Evolutionary conservation across 2,113 vertebrate genomes (phyloP).

Genomic region (Neodontobutis hainanensis): DNA sequence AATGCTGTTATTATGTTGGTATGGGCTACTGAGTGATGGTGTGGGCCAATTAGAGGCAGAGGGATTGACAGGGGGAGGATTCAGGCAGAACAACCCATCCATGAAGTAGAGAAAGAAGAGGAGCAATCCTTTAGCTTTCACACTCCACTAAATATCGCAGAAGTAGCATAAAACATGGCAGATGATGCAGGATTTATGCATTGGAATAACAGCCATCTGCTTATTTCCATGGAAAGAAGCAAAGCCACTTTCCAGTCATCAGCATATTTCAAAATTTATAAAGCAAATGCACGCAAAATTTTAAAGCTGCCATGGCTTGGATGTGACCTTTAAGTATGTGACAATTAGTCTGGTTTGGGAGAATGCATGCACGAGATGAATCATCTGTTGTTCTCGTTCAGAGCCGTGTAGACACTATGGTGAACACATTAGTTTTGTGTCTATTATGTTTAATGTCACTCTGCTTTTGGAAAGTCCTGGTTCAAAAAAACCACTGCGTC

Average conservation of each 20-base stretch:
- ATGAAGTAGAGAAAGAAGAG: constrained; percentile 30
- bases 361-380: constrained; percentile 27
- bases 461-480: constrained; percentile 45
- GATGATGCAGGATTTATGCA: constrained; percentile 41
- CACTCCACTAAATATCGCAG: neutral
- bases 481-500: constrained; percentile 44
- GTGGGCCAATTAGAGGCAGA: constrained; percentile 68
- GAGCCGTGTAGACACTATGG: constrained; percentile 50
- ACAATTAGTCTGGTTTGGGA: constrained; percentile 34
- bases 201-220: constrained; percentile 40
- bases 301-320: constrained; percentile 25
- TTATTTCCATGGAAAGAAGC: constrained; percentile 43
- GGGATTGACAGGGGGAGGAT: constrained; percentile 65
- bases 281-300: constrained; percentile 13
- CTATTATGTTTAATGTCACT: constrained; percentile 55
- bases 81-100: constrained; percentile 46
- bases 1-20: constrained; percentile 73
- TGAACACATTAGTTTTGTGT: constrained; percentile 41
- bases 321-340: constrained; percentile 35
- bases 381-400: constrained; percentile 59
- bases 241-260: constrained; percentile 38
- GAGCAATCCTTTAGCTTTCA: constrained; percentile 14
- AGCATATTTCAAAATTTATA: constrained; percentile 30
- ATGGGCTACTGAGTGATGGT: constrained; percentile 62
- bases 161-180: constrained; percentile 2